A percentile compares a stretch with the other conserved stretches of the same genome.
These are phyloP conservation scores for Chaunax sp. DNA, from an alignment of 2,797 vertebrate genomes.

Conservation along the genomic window DNA sequence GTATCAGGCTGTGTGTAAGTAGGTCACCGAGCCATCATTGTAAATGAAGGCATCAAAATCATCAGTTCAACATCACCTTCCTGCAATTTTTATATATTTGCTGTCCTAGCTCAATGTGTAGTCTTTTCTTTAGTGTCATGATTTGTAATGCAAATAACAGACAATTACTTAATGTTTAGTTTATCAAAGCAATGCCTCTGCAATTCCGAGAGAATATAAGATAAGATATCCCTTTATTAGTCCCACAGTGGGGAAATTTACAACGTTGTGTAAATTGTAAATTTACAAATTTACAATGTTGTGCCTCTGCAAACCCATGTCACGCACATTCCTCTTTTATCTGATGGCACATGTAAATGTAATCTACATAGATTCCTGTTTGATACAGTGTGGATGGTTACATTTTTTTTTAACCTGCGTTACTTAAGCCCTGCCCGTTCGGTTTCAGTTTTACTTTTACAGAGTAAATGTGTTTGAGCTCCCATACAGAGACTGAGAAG, in stretches of 20 bases:
- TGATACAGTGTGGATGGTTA: conserved; percentile 12
- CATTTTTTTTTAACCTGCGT: conserved; percentile 23
- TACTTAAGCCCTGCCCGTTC: conserved; percentile 18
- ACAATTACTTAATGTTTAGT: too few species aligned
- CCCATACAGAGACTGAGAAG: conserved; percentile 29
- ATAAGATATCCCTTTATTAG: too few species aligned
- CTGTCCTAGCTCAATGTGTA: too few species aligned
- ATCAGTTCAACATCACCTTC: background rate
- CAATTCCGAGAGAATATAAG: too few species aligned
- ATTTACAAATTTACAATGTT: too few species aligned
- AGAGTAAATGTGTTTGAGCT: conserved; percentile 53
- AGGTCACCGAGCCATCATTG: background rate
- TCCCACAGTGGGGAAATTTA: too few species aligned
- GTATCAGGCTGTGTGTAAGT: conserved; percentile 9
- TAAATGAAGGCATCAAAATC: background rate
- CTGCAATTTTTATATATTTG: too few species aligned
- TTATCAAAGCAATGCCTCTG: too few species aligned
- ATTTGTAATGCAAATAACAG: background rate
- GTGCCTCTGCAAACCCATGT: conserved; percentile 10
- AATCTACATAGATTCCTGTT: conserved; percentile 24
- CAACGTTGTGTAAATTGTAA: too few species aligned
- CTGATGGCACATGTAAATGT: conserved; percentile 45
- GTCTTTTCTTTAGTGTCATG: background rate
- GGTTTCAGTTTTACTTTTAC: conserved; percentile 43
- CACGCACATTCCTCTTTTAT: conserved; percentile 48